Conservation (phyloP, 2,888 invertebrate species). For the Steinernema carpocapsae region DNA sequence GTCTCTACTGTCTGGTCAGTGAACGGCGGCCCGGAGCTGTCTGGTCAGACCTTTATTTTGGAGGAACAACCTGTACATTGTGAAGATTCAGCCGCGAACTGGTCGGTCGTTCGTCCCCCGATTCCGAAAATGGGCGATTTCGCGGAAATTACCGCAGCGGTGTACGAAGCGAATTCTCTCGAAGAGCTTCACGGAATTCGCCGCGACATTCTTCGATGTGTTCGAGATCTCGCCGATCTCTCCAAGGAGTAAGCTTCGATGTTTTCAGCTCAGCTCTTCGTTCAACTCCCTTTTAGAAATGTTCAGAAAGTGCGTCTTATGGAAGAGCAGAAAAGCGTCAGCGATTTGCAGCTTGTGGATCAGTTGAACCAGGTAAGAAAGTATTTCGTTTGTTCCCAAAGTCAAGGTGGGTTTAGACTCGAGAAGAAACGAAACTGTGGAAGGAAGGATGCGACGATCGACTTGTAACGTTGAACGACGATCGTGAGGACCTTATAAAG, state of each 20-base stretch:
- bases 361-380: background rate
- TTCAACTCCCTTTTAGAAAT: background rate
- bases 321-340: background rate
- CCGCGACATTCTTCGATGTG: background rate
- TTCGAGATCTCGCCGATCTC: background rate
- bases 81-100: no score
- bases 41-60: no score
- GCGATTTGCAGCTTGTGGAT: no score
- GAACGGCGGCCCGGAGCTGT: background rate
- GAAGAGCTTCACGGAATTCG: conserved; percentile 3
- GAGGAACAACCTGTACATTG: no score
- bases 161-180: background rate
- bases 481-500: background rate
- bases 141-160: background rate
- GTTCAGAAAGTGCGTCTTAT: background rate
- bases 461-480: background rate
- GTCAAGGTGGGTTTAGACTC: background rate
- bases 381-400: background rate
- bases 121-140: background rate
- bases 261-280: no score
- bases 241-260: background rate
- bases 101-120: background rate
- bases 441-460: background rate
- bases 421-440: background rate
- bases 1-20: no score